Evolutionary conservation across 1,140 invertebrate species (phyloP), one percentile per base, ranked within the genome.

Genomic region (Philopotamus ludificatus): DNA sequence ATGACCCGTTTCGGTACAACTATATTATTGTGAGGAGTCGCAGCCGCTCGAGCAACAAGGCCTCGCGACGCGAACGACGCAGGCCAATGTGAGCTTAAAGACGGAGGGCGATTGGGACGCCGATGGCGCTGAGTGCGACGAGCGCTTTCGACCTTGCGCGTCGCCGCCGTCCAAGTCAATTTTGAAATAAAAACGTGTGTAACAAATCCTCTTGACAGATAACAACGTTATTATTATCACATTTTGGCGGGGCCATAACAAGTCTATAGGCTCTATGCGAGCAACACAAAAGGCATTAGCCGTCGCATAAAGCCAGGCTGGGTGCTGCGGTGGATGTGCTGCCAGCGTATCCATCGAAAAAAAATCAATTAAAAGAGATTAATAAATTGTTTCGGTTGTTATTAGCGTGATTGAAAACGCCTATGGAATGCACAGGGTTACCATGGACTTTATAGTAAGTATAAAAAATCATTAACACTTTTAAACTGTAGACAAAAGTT

Each of bases 171-270:
- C 58, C 8, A n/a, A 64, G 68, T 66, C 68, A 70, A 70, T 70
- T 70, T 70, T 53, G 68, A 64, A 68, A 65, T 67, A 66, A 66
- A 61, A 63, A 64, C 65, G 65, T 61, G 68, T 65, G 68, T 70
- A 67, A 70, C 68, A 70, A 70, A 70, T 70, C 65, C 68, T 65
- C 68, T 67, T 70, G 68, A 70, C 68, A 70, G 68, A 70, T 70
- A 70, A 70, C 68, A 65, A 63, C 68, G 68, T 65, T 70, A 70
- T 70, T 70, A 70, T 70, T 70, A 70, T 65, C 68, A 67, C 68
- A 70, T 70, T 70, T 70, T 70, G 68, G 65, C 68, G 65, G 68
- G 49, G 44, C 20, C 44, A 63, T 67, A 67, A 67, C 65, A 67
- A 67, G 55, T 67, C 59, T 58, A 55, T 67, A 26, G 58, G 47